phyloP scores from a whole-genome alignment of 2,888 invertebrate genomes.

The Digitonthophagus gazella region DNA sequence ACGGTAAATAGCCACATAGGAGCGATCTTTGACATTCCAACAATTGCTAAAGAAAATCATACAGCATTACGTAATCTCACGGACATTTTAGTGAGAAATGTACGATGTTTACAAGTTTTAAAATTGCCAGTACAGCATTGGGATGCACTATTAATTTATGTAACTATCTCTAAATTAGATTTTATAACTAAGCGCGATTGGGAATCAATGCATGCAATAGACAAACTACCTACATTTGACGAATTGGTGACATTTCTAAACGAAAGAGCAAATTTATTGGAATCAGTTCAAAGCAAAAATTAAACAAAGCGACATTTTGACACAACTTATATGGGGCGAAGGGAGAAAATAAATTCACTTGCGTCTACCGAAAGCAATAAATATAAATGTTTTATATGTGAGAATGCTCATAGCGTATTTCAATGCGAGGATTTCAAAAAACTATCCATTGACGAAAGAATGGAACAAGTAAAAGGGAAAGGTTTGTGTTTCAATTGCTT shows the following conservation, averaged over 20 bases:
- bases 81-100: not conserved
- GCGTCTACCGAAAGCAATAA: not conserved
- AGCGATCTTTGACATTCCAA: constrained; percentile 6
- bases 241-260: not conserved
- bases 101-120: not conserved
- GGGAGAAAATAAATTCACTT: not conserved
- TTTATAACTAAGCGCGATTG: not conserved
- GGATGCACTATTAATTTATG: not conserved
- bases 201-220: not conserved
- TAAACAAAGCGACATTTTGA: not conserved
- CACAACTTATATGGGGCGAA: not conserved
- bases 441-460: not conserved
- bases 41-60: not conserved
- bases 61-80: not conserved
- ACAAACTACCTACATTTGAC: not conserved
- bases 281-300: not conserved
- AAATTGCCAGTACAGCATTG: not conserved
- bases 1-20: constrained; percentile 8
- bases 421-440: not conserved
- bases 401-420: not conserved
- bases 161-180: not conserved
- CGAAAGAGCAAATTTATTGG: not conserved
- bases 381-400: not conserved
- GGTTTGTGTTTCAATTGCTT: not conserved
- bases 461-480: not conserved